phyloP scores from a whole-genome alignment of 2,888 invertebrate genomes.

The Orchesella flavescens region DNA sequence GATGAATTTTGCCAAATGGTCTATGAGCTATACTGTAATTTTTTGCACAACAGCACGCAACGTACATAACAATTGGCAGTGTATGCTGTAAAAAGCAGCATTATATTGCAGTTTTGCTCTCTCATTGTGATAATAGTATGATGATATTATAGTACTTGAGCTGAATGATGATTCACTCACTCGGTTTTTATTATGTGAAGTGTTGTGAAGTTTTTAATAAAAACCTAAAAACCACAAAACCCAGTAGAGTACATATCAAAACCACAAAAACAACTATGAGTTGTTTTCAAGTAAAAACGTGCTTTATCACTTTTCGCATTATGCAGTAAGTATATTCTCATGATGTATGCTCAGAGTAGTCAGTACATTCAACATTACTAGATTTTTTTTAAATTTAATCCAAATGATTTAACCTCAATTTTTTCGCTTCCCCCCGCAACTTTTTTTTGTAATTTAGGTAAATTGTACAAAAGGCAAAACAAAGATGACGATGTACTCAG shows the following conservation, averaged over 20 bases:
- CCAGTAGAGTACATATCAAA: not conserved
- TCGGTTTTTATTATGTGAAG: too few species aligned
- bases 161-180: too few species aligned
- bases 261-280: constrained; percentile 25
- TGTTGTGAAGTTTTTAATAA: not conserved
- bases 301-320: too few species aligned
- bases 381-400: constrained; percentile 19
- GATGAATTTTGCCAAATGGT: too few species aligned
- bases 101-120: too few species aligned
- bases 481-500: too few species aligned
- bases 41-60: not conserved
- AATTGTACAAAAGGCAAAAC: too few species aligned
- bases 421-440: too few species aligned
- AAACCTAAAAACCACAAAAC: constrained; percentile 40
- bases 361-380: not conserved
- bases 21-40: not conserved
- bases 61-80: not conserved
- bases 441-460: too few species aligned
- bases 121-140: too few species aligned
- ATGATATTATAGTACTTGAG: too few species aligned
- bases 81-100: not conserved
- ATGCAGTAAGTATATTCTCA: too few species aligned
- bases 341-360: not conserved
- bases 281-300: not conserved
- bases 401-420: constrained; percentile 32